These are phyloP conservation scores for Platysteira castanea DNA, from an alignment of 2,113 vertebrate species.

Conservation along the genomic window DNA sequence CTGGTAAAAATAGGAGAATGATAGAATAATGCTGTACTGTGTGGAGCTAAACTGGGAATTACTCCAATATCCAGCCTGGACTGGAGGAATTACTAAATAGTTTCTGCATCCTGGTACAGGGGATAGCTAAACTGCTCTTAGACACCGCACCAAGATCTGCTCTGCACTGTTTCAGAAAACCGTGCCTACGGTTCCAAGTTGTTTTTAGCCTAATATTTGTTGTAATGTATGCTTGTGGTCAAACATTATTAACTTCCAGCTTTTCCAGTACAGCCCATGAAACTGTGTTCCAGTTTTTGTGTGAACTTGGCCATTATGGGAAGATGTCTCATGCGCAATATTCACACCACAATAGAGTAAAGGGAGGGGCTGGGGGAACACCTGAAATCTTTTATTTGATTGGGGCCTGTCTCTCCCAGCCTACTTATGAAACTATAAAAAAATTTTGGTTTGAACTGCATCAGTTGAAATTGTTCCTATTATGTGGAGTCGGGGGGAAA, in stretches of 20 bases:
- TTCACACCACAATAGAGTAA: not conserved
- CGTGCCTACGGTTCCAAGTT: not conserved
- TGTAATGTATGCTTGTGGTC: not conserved
- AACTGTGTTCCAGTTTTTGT: not conserved
- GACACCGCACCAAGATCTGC: not conserved
- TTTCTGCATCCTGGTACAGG: not conserved
- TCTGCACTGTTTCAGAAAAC: not conserved
- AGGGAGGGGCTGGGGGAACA: not conserved
- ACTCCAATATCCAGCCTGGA: not conserved
- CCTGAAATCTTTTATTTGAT: not conserved
- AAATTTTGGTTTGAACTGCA: not conserved
- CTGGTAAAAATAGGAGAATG: not conserved
- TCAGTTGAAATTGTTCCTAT: not conserved
- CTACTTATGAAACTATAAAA: not conserved
- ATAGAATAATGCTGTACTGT: not conserved
- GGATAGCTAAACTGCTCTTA: not conserved
- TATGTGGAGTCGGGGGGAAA: not conserved
- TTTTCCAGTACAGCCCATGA: not conserved
- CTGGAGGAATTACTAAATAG: not conserved
- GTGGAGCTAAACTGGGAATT: not conserved
- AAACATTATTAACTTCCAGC: not conserved
- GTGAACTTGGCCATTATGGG: not conserved
- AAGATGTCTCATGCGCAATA: not conserved
- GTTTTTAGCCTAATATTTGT: not conserved
- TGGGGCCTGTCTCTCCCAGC: not conserved